Base-by-base conservation (phyloP, 1,140 invertebrate species). In the Platyscapa corneri region DNA sequence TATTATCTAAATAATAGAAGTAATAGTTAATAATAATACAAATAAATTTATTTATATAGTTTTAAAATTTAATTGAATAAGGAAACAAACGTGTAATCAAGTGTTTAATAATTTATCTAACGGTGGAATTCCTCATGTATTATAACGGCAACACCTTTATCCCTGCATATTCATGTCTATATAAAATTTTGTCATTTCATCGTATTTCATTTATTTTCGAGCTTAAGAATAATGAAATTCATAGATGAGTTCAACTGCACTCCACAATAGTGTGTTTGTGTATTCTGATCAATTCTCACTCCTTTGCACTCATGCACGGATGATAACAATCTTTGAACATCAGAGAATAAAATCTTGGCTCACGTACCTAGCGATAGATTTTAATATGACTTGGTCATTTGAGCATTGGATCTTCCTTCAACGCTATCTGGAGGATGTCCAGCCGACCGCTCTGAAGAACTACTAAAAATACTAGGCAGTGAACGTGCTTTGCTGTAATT, bases 401-500 rank as follows among this genome's bases (percentile, higher is more conserved):
- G 82, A 81, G 64, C 49, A 85, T 53, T 76, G 76, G 65, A 86
- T 88, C 79, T 87, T 87, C 84, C 87, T 86, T 84, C 83, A 64
- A 85, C 82, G 89, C 5, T 7, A 88, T 86, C 88, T 90, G 88
- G 89, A 90, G 90, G 82, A 77, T 53, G 87, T 89, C 89, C 90
- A 88, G 86, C 30, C 79, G 64, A 53, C 49, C 77, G 67, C 67
- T 79, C 70, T 49, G 46, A 76, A 87, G 88, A 79, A 82, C 87
- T 86, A 85, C 88, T 89, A 86, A n/a, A n/a, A n/a, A n/a, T n/a
- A n/a, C n/a, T n/a, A n/a, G 67, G 86, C 82, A 75, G 87, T 86
- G 88, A 86, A 91, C 91, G 90, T 91, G 91, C 88, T 85, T 88
- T 74, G 87, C 64, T 88, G 91, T 91, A 91, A 91, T 91, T 91